phyloP scores from a whole-genome alignment of 1,140 invertebrate species.

The Penaeus indicus region DNA sequence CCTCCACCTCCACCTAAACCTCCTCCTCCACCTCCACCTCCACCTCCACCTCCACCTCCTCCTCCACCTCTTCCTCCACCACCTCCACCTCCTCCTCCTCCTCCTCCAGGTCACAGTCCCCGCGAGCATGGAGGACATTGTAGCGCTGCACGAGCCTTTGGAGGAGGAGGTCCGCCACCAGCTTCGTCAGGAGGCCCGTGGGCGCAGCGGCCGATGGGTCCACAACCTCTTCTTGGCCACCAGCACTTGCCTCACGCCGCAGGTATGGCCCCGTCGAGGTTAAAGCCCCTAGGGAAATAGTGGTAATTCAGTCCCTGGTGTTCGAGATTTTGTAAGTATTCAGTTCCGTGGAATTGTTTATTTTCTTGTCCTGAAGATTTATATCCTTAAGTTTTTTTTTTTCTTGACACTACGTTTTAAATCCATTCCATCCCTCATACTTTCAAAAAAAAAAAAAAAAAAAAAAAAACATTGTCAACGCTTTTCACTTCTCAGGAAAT shows the following conservation, averaged over 20 bases:
- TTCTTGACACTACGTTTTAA: no score
- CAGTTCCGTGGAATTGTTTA: no score
- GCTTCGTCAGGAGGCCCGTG: conserved; percentile 38
- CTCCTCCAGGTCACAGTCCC: conserved; percentile 18
- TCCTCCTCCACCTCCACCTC: background rate
- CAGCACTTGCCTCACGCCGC: conserved; percentile 41
- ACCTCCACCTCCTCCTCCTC: background rate
- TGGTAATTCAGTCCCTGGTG: no score
- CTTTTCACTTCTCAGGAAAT: no score
- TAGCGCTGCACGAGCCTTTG: conserved; percentile 34
- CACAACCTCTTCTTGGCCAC: conserved; percentile 53
- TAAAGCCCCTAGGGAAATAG: no score
- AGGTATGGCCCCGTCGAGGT: background rate
- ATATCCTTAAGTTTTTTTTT: no score
- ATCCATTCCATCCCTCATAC: no score
- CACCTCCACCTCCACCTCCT: background rate
- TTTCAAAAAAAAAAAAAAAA: no score
- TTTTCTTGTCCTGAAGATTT: no score
- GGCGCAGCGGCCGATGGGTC: conserved; percentile 8
- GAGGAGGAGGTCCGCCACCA: conserved; percentile 39
- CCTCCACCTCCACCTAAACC: background rate
- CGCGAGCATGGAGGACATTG: conserved; percentile 45
- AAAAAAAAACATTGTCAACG: no score
- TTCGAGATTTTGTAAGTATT: no score
- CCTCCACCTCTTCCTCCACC: background rate